Evolutionary conservation across 2,888 invertebrate species (phyloP).

Genomic region (Ypsolopha scabrella): DNA sequence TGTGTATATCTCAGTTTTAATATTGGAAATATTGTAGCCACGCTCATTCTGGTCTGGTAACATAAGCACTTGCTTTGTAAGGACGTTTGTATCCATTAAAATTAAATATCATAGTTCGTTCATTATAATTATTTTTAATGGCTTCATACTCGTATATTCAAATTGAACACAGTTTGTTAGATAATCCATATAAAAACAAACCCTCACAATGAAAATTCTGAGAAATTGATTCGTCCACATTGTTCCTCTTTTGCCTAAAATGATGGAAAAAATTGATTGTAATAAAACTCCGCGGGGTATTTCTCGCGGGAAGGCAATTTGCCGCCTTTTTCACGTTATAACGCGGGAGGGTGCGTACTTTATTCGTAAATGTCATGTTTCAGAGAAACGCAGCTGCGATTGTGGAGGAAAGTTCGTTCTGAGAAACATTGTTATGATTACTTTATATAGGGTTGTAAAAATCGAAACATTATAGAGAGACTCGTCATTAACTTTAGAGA

Average conservation of each 20-base stretch:
- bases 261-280: neutral
- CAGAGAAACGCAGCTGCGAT: conserved; percentile 36
- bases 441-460: no score
- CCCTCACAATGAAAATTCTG: neutral
- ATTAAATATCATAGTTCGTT: no score
- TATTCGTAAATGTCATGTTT: conserved; percentile 21
- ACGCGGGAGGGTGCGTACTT: conserved; percentile 20
- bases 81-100: no score
- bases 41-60: no score
- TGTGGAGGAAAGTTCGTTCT: conserved; percentile 22
- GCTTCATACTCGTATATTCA: no score
- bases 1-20: neutral
- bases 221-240: conserved; percentile 8
- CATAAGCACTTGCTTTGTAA: no score
- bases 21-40: no score
- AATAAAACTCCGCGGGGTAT: neutral
- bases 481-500: no score
- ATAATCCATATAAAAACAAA: no score
- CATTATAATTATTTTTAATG: no score
- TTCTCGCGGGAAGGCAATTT: neutral
- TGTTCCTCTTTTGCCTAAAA: neutral
- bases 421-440: conserved; percentile 23
- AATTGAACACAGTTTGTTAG: no score
- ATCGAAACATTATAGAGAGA: no score
- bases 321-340: conserved; percentile 8